These are phyloP conservation scores for Mizuhopecten yessoensis DNA, from an alignment of 1,140 invertebrate species.

Conservation along the genomic window DNA sequence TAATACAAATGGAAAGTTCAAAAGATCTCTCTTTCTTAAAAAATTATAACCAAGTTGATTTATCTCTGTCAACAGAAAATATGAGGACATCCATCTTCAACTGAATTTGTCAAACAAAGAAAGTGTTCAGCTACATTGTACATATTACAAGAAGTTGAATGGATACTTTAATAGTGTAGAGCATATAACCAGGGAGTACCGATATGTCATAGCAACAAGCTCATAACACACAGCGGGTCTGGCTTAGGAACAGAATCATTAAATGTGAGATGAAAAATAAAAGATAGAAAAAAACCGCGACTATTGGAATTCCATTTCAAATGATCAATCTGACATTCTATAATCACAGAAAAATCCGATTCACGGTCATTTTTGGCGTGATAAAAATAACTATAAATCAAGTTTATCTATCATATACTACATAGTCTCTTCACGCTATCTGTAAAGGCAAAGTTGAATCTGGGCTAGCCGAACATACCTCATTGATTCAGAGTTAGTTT, in stretches of 20 bases:
- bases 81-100: too few relatives aligned
- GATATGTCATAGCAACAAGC: too few relatives aligned
- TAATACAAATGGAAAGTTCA: too few relatives aligned
- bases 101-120: too few relatives aligned
- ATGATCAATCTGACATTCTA: not conserved
- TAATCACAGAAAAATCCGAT: not conserved
- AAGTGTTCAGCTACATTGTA: too few relatives aligned
- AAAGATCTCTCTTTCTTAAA: too few relatives aligned
- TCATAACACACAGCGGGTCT: not conserved
- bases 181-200: too few relatives aligned
- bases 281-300: not conserved
- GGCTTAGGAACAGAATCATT: not conserved
- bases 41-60: too few relatives aligned
- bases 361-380: not conserved
- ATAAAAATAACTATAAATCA: conserved; percentile 29
- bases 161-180: too few relatives aligned
- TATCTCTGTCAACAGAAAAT: too few relatives aligned
- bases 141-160: too few relatives aligned
- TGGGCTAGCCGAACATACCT: not conserved
- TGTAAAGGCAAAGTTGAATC: not conserved
- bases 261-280: not conserved
- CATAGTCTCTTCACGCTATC: not conserved
- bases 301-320: not conserved
- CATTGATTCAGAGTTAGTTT: conserved; percentile 39
- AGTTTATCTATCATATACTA: not conserved